Conservation (phyloP, 2,797 vertebrate species). For the Cyclura pinguis region DNA sequence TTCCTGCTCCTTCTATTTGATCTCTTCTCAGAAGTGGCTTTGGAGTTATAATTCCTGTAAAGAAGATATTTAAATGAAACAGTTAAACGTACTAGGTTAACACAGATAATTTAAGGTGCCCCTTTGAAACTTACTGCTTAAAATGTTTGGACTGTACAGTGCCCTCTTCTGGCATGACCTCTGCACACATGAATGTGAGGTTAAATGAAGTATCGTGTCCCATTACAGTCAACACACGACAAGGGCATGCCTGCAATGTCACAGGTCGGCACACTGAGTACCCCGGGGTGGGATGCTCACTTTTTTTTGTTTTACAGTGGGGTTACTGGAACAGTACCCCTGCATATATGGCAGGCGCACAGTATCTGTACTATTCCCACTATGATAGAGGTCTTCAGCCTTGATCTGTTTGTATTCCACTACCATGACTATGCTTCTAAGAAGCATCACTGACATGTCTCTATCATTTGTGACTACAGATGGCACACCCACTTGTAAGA, state of each 20-base stretch:
- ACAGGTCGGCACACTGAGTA: too few relatives aligned
- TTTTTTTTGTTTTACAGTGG: too few relatives aligned
- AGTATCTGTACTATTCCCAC: background rate
- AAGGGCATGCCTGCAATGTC: too few relatives aligned
- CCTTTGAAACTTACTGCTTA: background rate
- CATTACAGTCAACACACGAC: too few relatives aligned
- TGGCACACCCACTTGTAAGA: background rate
- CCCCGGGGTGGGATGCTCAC: too few relatives aligned
- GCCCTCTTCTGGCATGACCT: too few relatives aligned
- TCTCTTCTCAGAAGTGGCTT: constrained; percentile 96
- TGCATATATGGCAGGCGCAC: too few relatives aligned
- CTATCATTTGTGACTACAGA: background rate
- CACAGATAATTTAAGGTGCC: background rate
- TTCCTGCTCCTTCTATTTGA: constrained; percentile 90
- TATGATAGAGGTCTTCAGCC: background rate
- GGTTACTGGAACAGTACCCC: too few relatives aligned
- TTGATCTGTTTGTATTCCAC: background rate
- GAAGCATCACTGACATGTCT: background rate
- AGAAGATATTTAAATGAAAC: constrained; percentile 51
- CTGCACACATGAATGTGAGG: too few relatives aligned
- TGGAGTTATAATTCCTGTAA: constrained; percentile 92
- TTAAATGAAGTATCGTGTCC: too few relatives aligned
- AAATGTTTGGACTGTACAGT: background rate
- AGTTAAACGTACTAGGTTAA: constrained; percentile 28
- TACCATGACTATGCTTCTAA: background rate